phyloP scores from a whole-genome alignment of 2,113 vertebrate species.

The Reinhardtius hippoglossoides region DNA sequence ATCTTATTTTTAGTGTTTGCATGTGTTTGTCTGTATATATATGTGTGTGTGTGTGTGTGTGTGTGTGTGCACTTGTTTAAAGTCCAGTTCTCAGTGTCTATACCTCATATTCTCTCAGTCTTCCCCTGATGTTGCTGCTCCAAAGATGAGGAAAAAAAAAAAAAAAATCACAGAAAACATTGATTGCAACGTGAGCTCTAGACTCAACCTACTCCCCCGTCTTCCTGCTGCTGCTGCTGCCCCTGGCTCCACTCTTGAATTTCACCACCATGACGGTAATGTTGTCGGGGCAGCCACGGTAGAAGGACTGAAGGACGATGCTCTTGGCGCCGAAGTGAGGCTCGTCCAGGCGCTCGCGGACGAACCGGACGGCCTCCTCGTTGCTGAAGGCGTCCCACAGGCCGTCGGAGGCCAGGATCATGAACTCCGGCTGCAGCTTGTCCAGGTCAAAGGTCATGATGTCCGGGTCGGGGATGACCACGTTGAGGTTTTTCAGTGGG shows the following conservation, averaged over 20 bases:
- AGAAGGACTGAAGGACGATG: conserved; percentile 97
- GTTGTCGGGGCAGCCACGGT: conserved; percentile 98
- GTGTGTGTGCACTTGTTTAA: neutral
- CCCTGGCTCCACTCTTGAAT: conserved; percentile 89
- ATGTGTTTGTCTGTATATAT: neutral
- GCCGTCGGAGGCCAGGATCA: conserved; percentile 97
- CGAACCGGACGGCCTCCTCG: conserved; percentile 95
- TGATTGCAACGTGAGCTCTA: conserved; percentile 30
- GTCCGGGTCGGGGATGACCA: conserved; percentile 95
- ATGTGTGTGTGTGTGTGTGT: neutral
- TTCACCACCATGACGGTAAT: conserved; percentile 99
- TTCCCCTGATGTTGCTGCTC: conserved; percentile 19
- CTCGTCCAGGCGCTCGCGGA: conserved; percentile 95
- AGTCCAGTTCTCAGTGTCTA: conserved; percentile 22
- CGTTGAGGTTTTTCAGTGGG: conserved; percentile 96
- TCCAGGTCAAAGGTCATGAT: conserved; percentile 97
- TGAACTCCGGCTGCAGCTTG: conserved; percentile 97
- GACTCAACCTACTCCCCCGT: conserved; percentile 80
- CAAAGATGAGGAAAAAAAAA: conserved; percentile 6
- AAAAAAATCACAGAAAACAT: neutral
- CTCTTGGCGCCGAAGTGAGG: conserved; percentile 98
- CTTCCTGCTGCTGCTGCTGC: conserved; percentile 73
- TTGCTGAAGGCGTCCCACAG: conserved; percentile 99
- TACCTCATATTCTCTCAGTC: neutral
- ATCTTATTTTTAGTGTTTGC: neutral